Evolutionary conservation across 2,888 invertebrate species (phyloP).

Genomic region (Thalpophila matura): DNA sequence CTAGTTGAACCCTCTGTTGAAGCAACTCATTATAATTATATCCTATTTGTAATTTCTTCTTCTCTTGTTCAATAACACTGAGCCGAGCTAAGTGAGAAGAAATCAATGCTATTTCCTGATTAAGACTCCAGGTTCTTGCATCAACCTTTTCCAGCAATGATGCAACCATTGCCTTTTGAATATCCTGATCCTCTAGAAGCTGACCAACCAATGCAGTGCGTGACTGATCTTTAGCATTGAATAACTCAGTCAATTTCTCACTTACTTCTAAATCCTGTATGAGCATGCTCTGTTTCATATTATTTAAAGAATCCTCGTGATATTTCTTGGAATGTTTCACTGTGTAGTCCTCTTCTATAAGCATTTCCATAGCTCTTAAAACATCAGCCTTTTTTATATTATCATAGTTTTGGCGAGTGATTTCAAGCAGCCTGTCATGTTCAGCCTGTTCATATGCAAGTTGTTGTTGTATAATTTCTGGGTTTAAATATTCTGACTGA

Average conservation of each 20-base stretch:
- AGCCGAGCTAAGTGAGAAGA: slow-evolving; percentile 93
- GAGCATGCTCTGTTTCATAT: slow-evolving; percentile 92
- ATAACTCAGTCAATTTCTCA: slow-evolving; percentile 90
- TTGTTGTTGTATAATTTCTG: slow-evolving; percentile 92
- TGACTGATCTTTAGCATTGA: slow-evolving; percentile 92
- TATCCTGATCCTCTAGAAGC: slow-evolving; percentile 92
- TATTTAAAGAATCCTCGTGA: slow-evolving; percentile 92
- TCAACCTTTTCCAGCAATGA: slow-evolving; percentile 94
- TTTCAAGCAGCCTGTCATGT: slow-evolving; percentile 92
- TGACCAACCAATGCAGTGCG: slow-evolving; percentile 91
- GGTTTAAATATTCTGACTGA: slow-evolving; percentile 89
- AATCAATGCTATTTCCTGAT: slow-evolving; percentile 94
- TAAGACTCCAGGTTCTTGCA: slow-evolving; percentile 94
- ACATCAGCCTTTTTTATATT: slow-evolving; percentile 92
- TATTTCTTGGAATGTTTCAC: slow-evolving; percentile 91
- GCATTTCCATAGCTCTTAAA: slow-evolving; percentile 93
- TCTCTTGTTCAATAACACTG: slow-evolving; percentile 94
- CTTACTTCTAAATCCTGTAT: slow-evolving; percentile 91
- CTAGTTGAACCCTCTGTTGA: slow-evolving; percentile 92
- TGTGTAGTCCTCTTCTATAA: slow-evolving; percentile 92
- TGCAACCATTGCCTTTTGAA: slow-evolving; percentile 94
- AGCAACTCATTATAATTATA: slow-evolving; percentile 93
- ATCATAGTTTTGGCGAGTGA: slow-evolving; percentile 90
- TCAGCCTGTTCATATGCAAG: slow-evolving; percentile 93
- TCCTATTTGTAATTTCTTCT: slow-evolving; percentile 92